A percentile compares a stretch with the other conserved stretches of the same genome.
Evolutionary conservation across 2,113 vertebrate genomes (phyloP).

Genomic region (Scomber japonicus): DNA sequence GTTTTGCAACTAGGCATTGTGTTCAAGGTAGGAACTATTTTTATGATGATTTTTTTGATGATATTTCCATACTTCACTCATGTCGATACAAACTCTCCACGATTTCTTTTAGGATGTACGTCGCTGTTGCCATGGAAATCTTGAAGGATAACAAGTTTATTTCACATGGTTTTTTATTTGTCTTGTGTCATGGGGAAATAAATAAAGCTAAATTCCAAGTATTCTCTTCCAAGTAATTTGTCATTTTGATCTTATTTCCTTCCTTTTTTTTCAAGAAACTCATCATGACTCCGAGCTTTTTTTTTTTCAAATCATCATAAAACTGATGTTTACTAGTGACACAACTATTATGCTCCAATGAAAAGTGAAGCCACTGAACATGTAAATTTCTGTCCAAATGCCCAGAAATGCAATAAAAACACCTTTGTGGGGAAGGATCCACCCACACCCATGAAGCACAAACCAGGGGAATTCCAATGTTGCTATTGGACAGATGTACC

Average conservation of each 20-base stretch:
- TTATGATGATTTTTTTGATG: background rate
- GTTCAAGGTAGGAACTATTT: background rate
- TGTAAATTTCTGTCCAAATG: background rate
- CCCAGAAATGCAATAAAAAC: background rate
- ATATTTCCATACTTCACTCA: background rate
- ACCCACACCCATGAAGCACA: constrained; percentile 1
- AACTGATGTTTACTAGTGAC: background rate
- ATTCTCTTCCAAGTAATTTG: background rate
- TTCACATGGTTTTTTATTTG: background rate
- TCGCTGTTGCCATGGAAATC: background rate
- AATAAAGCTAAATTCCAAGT: constrained; percentile 20
- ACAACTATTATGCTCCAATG: background rate
- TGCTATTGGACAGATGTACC: constrained; percentile 26
- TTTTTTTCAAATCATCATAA: background rate
- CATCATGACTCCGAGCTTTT: background rate
- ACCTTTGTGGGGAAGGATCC: background rate
- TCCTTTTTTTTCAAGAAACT: background rate
- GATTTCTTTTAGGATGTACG: constrained; percentile 32
- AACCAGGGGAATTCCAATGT: constrained; percentile 45
- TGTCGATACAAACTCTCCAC: background rate
- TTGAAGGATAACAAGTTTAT: background rate
- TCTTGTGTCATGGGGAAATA: constrained; percentile 6
- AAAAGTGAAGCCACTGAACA: background rate
- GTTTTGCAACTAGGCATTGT: constrained; percentile 39
- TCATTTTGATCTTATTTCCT: background rate